Percentiles rank a stretch among this genome's conserved stretches.
Evolutionary conservation across 2,797 vertebrate genomes (phyloP).

Genomic region (Cuculus canorus): DNA sequence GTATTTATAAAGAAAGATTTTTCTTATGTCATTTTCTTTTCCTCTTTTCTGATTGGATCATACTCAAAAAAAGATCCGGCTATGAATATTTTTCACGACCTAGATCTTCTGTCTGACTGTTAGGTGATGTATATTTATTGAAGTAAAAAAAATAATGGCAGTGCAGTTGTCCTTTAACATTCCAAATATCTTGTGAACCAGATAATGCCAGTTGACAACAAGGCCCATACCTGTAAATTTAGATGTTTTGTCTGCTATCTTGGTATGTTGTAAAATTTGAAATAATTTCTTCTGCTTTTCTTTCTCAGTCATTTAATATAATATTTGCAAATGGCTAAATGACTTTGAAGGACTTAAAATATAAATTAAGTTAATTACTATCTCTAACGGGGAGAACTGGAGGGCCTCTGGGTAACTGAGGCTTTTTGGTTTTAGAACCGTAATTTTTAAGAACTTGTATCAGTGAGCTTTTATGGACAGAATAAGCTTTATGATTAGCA

Average conservation of each 20-base stretch:
- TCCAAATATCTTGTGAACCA: not conserved
- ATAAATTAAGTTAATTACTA: conserved; percentile 15
- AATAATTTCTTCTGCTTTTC: not conserved
- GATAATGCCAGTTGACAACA: not conserved
- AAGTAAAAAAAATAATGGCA: conserved; percentile 11
- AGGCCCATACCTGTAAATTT: not conserved
- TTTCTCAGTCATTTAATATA: not conserved
- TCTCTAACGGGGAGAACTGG: not conserved
- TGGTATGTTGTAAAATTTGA: not conserved
- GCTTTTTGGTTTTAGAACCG: not conserved
- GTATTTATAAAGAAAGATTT: not conserved
- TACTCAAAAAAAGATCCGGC: not conserved
- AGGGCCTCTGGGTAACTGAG: not conserved
- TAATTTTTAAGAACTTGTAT: not conserved
- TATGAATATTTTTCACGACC: not conserved
- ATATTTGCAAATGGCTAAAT: conserved; percentile 28
- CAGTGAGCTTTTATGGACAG: not conserved
- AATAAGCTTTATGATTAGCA: not conserved
- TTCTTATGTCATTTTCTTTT: not conserved
- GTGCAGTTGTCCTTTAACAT: not conserved
- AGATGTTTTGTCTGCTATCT: not conserved
- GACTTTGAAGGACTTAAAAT: conserved; percentile 42
- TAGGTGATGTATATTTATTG: not conserved
- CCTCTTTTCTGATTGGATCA: not conserved
- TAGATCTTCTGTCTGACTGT: not conserved